Conservation (phyloP, 1,140 invertebrate genomes). For the Nylanderia fulva region DNA sequence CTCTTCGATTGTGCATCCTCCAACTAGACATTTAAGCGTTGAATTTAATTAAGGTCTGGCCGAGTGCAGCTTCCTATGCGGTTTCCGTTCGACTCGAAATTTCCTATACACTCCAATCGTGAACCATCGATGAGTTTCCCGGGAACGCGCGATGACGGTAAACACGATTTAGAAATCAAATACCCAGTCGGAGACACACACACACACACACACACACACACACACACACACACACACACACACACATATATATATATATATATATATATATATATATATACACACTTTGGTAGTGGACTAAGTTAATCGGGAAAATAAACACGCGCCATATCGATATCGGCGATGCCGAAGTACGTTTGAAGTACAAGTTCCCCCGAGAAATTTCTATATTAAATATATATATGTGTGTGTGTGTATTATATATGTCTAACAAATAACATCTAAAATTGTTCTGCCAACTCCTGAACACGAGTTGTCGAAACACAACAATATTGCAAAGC, state of each 20-base stretch:
- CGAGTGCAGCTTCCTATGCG: conserved; percentile 14
- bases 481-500: too few relatives aligned
- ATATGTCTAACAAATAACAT: too few relatives aligned
- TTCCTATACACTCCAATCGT: conserved; percentile 47
- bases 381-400: too few relatives aligned
- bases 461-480: too few relatives aligned
- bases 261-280: too few relatives aligned
- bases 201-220: too few relatives aligned
- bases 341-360: background rate
- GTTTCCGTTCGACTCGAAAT: conserved; percentile 42
- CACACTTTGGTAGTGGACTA: background rate
- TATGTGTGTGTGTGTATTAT: too few relatives aligned
- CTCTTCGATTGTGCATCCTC: conserved; percentile 8
- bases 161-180: conserved; percentile 73
- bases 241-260: too few relatives aligned
- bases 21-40: conserved; percentile 30
- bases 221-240: too few relatives aligned
- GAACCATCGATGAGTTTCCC: conserved; percentile 49
- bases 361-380: background rate
- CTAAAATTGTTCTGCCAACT: too few relatives aligned
- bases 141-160: conserved; percentile 39
- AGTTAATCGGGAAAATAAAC: conserved; percentile 48
- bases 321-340: conserved; percentile 14
- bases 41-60: conserved; percentile 44
- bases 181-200: conserved; percentile 27